These are phyloP conservation scores for Nipponia nippon DNA, from an alignment of 2,113 vertebrate genomes.

Conservation along the genomic window DNA sequence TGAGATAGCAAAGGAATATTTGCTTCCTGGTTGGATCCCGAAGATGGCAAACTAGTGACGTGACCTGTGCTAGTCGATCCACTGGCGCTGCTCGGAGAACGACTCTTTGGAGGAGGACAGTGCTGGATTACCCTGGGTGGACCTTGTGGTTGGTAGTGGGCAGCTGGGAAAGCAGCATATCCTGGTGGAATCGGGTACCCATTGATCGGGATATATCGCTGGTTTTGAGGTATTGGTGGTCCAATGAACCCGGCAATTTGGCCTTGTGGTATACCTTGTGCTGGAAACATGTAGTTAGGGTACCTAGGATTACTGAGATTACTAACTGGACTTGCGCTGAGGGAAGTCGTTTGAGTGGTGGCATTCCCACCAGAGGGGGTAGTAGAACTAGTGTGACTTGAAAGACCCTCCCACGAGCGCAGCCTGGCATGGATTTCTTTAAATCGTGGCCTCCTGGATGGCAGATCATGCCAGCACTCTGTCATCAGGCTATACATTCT, in stretches of 20 bases:
- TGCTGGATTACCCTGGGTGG: constrained; percentile 89
- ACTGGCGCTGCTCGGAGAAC: constrained; percentile 96
- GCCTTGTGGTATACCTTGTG: constrained; percentile 83
- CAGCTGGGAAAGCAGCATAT: constrained; percentile 91
- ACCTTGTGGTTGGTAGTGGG: constrained; percentile 83
- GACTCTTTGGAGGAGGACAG: constrained; percentile 95
- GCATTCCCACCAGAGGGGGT: constrained; percentile 94
- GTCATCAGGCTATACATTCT: constrained; percentile 95
- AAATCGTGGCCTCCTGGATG: constrained; percentile 86
- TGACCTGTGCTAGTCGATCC: constrained; percentile 98
- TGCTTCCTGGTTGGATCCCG: constrained; percentile 96
- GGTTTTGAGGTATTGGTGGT: constrained; percentile 82
- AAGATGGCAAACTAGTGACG: constrained; percentile 92
- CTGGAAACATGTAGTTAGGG: constrained; percentile 89
- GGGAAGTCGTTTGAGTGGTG: constrained; percentile 97
- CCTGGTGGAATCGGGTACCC: constrained; percentile 94
- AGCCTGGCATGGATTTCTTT: constrained; percentile 93
- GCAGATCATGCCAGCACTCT: constrained; percentile 97
- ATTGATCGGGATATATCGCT: constrained; percentile 94
- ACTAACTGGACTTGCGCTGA: constrained; percentile 95
- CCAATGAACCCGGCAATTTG: constrained; percentile 87
- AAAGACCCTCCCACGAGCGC: constrained; percentile 93
- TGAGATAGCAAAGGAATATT: constrained; percentile 95
- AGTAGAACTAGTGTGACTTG: constrained; percentile 94
- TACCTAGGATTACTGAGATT: constrained; percentile 94